Evolutionary conservation across 2,113 vertebrate species (phyloP), one percentile per base, ranked within the genome.

Genomic region (Penelope pileata): DNA sequence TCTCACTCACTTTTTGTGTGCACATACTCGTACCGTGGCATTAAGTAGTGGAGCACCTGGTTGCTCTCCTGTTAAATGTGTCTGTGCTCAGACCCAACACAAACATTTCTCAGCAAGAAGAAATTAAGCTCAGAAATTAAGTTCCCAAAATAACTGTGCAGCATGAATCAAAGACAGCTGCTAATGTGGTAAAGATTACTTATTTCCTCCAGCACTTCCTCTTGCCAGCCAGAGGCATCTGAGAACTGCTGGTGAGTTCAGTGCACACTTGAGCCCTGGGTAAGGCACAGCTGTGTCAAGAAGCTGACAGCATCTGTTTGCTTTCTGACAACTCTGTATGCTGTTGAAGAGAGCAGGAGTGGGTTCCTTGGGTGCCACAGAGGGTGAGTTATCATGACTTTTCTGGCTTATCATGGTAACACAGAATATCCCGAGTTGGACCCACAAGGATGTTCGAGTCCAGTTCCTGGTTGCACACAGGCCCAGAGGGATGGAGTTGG

Each of bases 61-160:
- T 45, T 91, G 72, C 88, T 90, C 83, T 91, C 5, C 72, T 91
- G 76, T 76, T 88, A 67, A 80, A 86, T 36, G n/a, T 3, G 2
- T 29, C 79, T 78, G 2, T 58, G 47, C 51, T 68, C 22, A 81
- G 64, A 42, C 47, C 83, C 30, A 7, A 13, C 34, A 38, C 43
- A 48, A 68, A 60, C 72, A 26, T 79, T 88, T 93, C 85, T 90
- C 82, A 93, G 82, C 30, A 50, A 77, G 83, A 50, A 82, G 82
- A 81, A 88, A 95, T 90, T 68, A 91, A 94, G 51, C 34, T 54
- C 42, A 59, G n/a, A 47, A 75, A 40, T 63, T 40, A 40, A 50
- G 60, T 7, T 68, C 27, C 48, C 36, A 64, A 60, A 91, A 76
- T 26, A 60, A 23, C 38, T 22, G 32, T 34, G 86, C 7, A 13